Percentiles rank a stretch among this genome's conserved stretches.
phyloP scores from a whole-genome alignment of 2,888 invertebrate genomes.

The Corbicula japonica region DNA sequence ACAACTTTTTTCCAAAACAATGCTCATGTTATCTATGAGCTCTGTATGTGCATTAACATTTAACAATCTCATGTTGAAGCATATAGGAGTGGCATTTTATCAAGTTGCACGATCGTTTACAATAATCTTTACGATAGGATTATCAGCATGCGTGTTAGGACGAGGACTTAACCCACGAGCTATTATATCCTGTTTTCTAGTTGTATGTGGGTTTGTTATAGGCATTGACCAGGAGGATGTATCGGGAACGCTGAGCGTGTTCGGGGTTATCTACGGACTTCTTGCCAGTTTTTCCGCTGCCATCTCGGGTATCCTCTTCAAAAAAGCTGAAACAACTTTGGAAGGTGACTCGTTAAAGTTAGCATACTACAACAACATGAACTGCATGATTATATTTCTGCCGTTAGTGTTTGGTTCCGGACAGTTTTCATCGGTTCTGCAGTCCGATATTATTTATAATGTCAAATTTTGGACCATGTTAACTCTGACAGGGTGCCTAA shows the following conservation, averaged over 20 bases:
- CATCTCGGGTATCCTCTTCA: slow-evolving; percentile 84
- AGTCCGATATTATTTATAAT: slow-evolving; percentile 64
- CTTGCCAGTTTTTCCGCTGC: slow-evolving; percentile 85
- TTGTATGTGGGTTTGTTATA: slow-evolving; percentile 84
- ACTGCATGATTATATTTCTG: slow-evolving; percentile 81
- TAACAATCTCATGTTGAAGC: slow-evolving; percentile 86
- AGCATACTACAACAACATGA: slow-evolving; percentile 83
- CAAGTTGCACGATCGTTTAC: slow-evolving; percentile 86
- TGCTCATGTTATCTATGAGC: slow-evolving; percentile 80
- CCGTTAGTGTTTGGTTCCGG: slow-evolving; percentile 82
- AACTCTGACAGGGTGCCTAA: slow-evolving; percentile 80
- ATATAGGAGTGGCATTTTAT: slow-evolving; percentile 86
- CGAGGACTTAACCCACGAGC: slow-evolving; percentile 75
- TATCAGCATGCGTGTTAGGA: slow-evolving; percentile 81
- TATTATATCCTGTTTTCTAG: slow-evolving; percentile 80
- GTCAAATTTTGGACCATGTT: slow-evolving; percentile 79
- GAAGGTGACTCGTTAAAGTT: slow-evolving; percentile 82
- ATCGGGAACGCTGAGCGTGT: slow-evolving; percentile 81
- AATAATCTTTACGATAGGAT: slow-evolving; percentile 84
- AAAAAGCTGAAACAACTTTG: slow-evolving; percentile 79
- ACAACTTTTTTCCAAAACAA: slow-evolving; percentile 69
- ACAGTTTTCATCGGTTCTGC: slow-evolving; percentile 77
- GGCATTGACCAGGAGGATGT: slow-evolving; percentile 85
- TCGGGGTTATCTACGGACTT: slow-evolving; percentile 84
- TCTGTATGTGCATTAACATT: slow-evolving; percentile 83